Base-by-base conservation (phyloP, 1,140 invertebrate genomes). In the Drosophila rhopaloa region DNA sequence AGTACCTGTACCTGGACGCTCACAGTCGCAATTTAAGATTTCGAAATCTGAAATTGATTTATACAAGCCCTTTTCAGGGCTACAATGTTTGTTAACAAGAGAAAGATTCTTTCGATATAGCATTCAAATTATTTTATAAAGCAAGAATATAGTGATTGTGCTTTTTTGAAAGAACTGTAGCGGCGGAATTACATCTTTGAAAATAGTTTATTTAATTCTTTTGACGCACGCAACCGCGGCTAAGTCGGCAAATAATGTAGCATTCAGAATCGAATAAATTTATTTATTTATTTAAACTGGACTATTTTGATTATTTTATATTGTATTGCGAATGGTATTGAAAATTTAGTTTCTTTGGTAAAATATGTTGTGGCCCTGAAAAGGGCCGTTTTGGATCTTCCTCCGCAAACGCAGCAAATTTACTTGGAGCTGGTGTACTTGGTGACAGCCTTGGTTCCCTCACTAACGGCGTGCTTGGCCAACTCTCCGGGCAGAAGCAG, bases 391-490 rank as follows among this genome's bases (percentile, higher is more conserved):
- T 81, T 57, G 43, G 41, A 48, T 29, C 7, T 54, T 19, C 53
- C 47, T 54, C n/a, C 11, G 32, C 41, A 35, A 55, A 50, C 27
- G n/a, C 35, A 44, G 41, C n/a, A 41, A 24, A 37, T 60, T 63
- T 92, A 94, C 74, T 94, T 94, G 19, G 93, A 94, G 63, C 92
- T 94, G 44, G 93, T 94, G 67, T 94, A 95, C 78, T 94, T 93
- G 14, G 93, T 94, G 2, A 95, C 93, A 2, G 94, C 95, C 76
- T 95, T 95, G 19, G 35, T 93, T 6, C 93, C 94, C 88, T 95
- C 94, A 66, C 91, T 93, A 56, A 94, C 93, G 14, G 94, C 93
- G 79, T 94, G 93, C 86, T 95, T 95, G 14, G 94, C 94, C 53
- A 95, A 90, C 82, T 95, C 94, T 53, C 94, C 94, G 19, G 94